phyloP scores from a whole-genome alignment of 2,888 invertebrate species.

The Drosophila aldrichi region DNA sequence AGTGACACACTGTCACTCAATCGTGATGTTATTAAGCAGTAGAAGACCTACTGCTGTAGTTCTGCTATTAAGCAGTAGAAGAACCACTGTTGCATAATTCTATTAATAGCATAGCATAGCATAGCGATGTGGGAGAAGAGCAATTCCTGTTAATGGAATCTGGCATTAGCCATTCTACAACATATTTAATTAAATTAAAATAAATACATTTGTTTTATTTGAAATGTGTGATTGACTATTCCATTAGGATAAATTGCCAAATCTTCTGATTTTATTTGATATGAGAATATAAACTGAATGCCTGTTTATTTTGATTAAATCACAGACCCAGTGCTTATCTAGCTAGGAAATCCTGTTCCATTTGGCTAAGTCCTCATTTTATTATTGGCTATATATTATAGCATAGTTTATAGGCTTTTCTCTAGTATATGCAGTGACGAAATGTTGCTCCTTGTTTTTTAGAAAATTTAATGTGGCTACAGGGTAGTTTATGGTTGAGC shows the following conservation, averaged over 20 bases:
- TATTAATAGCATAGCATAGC: too few species aligned
- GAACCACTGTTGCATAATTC: too few species aligned
- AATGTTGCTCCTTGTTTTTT: not conserved
- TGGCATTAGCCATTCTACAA: rapidly evolving
- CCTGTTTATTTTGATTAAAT: not conserved
- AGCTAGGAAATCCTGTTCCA: not conserved
- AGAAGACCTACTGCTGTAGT: too few species aligned
- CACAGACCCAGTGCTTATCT: not conserved
- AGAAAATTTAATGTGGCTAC: not conserved
- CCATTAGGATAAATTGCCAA: too few species aligned
- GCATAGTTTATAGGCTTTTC: not conserved
- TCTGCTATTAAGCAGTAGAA: too few species aligned
- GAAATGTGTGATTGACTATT: too few species aligned
- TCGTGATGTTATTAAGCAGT: too few species aligned
- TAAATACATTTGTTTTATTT: too few species aligned
- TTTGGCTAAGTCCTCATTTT: not conserved
- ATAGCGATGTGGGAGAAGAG: too few species aligned
- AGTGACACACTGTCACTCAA: too few species aligned
- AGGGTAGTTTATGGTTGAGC: not conserved
- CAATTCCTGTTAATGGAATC: too few species aligned
- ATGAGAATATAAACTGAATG: not conserved
- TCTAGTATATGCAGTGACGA: not conserved
- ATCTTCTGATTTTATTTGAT: not conserved
- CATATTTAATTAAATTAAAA: too few species aligned
- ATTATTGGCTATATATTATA: not conserved